Base-by-base conservation (phyloP, 2,797 vertebrate genomes). In the Scyliorhinus canicula region DNA sequence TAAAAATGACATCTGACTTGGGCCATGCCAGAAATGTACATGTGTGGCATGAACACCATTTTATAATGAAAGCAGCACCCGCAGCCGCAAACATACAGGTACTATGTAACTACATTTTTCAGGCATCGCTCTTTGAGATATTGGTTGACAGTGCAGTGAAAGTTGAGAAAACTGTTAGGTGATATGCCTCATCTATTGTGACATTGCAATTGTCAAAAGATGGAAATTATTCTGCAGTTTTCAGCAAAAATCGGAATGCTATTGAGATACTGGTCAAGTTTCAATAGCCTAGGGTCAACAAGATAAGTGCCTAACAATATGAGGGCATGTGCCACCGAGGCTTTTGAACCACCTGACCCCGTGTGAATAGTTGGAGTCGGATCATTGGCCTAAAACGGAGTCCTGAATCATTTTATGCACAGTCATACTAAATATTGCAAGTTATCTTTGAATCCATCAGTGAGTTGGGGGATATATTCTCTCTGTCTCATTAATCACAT, bases 371-470 rank as follows among this genome's bases (percentile, higher is more conserved):
- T 21, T 44, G 47, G 44, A 85, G 44, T 26, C 44, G 50, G 82
- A 85, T 47, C 44, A 26, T 50, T 50, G 24, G 47, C 11, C 4
- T 8, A 35, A 71, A 35, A 9, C 8, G 12, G 31, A 71, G 69
- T 12, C 5, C 47, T 85, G 82, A 85, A 85, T 85, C 19, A 85
- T 28, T 47, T 85, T 50, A 24, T 85, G 40, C 82, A 50, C 6
- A 50, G 47, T 50, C 47, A 26, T 85, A 85, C 24, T 85, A 47
- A 85, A 50, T 8, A 35, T 21, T 50, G 47, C 44, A 84, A 44
- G 82, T 71, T 57, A 57, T 88, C 85, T 88, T 88, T 35, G 9
- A 88, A 88, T 57, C 52, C 52, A 88, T 57, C 85, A 88, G 82
- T 28, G 47, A 85, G 69, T 85, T 85, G 82, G 12, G 69, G 31